Conservation (phyloP, 2,113 vertebrate species). For the Dolichotis patagonum region DNA sequence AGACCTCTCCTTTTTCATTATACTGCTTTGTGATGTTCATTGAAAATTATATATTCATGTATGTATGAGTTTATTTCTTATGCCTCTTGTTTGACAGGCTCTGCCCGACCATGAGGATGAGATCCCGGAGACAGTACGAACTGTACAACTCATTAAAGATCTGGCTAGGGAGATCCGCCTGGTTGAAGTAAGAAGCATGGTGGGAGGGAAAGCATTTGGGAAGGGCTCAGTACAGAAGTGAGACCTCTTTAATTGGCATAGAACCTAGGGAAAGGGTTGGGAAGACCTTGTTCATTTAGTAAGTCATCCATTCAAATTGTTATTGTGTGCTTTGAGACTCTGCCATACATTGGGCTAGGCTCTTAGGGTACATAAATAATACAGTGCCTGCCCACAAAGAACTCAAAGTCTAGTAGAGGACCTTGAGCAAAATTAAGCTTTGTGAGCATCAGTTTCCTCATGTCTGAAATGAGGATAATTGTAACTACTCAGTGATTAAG, state of each 20-base stretch:
- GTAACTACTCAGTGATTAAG: constrained; percentile 26
- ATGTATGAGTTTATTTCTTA: constrained; percentile 32
- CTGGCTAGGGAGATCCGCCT: constrained; percentile 95
- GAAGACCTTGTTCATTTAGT: constrained; percentile 42
- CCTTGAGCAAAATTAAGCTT: constrained; percentile 30
- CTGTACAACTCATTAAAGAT: constrained; percentile 93
- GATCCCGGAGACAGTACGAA: constrained; percentile 94
- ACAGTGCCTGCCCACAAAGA: constrained; percentile 30
- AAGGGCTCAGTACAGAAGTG: constrained; percentile 40
- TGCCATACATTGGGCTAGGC: constrained; percentile 9
- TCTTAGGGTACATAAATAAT: constrained; percentile 39
- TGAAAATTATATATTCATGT: constrained; percentile 28
- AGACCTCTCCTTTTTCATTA: constrained; percentile 11
- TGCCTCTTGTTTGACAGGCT: constrained; percentile 85
- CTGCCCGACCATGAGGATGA: constrained; percentile 92
- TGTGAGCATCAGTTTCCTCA: constrained; percentile 50
- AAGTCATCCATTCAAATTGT: constrained; percentile 53
- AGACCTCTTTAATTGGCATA: constrained; percentile 40
- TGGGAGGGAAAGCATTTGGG: constrained; percentile 2
- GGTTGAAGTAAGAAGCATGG: constrained; percentile 90
- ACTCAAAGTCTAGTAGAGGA: not conserved
- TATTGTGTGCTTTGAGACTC: not conserved
- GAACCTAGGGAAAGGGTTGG: not conserved
- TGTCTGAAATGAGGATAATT: constrained; percentile 61
- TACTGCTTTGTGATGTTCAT: constrained; percentile 41